Base-by-base conservation (phyloP, 2,888 invertebrate species). In the Amaurobius ferox region DNA sequence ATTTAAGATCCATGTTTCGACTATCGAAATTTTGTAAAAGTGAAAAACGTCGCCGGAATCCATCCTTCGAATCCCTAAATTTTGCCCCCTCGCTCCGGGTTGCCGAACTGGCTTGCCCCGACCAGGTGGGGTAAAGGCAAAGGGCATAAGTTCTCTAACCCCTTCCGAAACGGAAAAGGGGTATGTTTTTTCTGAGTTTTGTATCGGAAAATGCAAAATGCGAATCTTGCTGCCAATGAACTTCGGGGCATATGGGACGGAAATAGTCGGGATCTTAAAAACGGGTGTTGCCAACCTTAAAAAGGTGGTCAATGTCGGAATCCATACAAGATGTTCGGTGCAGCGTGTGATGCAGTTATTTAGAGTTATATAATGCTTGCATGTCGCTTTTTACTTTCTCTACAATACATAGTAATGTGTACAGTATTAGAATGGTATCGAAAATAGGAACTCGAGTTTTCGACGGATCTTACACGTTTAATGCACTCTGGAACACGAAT, bases 111-210 rank as follows among this genome's bases (percentile, higher is more conserved):
- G 19, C 23, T 55, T 23, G 16, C 55, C 55, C 55, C 55, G 55
- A 55, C 55, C 55, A 55, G 55, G 55, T 55, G 55, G 23, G 55
- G 44, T 55, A 55, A 23, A 55, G 55, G 55, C 55, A 55, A 55
- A 55, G 55, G 55, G 55, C 55, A 55, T 55, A 23, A 11, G 55
- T 55, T 55, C 55, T 11, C 55, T 55, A 19, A 55, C 55, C 55
- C 55, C 55, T 23, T 55, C 16, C 23, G 23, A 55, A 55, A 55
- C 55, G 55, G 55, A 55, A 55, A 55, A 55, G 55, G 55, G 55
- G 23, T 55, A 19, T n/a, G 23, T 55, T 55, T 55, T 44, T 55
- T 55, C 55, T 55, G 55, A 7, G 23, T 55, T 55, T 23, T 55
- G 5, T 16, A 55, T 55, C 55, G 55, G 55, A 55, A 55, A 55